These are phyloP conservation scores for Ceratosolen solmsi DNA, from an alignment of 1,140 invertebrate genomes.

Conservation along the genomic window DNA sequence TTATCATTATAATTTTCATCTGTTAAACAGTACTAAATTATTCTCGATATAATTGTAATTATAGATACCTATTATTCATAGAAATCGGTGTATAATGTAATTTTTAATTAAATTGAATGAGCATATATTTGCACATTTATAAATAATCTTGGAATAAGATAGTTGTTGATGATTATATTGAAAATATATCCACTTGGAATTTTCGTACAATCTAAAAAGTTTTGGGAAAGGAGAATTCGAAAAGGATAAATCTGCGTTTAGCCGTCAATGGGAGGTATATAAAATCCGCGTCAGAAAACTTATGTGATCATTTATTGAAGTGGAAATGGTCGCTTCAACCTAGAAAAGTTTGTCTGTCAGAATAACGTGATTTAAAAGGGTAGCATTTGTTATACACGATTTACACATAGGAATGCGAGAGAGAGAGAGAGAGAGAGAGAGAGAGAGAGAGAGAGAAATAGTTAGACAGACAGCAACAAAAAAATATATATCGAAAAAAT, in stretches of 20 bases:
- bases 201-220: slow-evolving; percentile 41
- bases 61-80: no score
- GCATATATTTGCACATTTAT: no score
- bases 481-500: neutral
- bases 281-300: slow-evolving; percentile 22
- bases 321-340: no score
- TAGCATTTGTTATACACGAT: slow-evolving; percentile 2
- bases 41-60: no score
- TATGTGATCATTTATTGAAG: no score
- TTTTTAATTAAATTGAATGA: no score
- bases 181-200: slow-evolving; percentile 40
- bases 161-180: no score
- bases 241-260: neutral
- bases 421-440: neutral
- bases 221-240: neutral
- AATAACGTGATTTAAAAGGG: slow-evolving; percentile 35
- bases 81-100: no score
- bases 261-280: neutral
- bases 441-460: neutral
- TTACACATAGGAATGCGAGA: no score
- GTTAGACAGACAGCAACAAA: neutral
- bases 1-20: no score
- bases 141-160: no score
- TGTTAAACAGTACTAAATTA: no score
- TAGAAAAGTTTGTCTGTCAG: neutral